A percentile compares a stretch with the other conserved stretches of the same genome.
Evolutionary conservation across 2,888 invertebrate species (phyloP).

Genomic region (Plagiodera versicolora): DNA sequence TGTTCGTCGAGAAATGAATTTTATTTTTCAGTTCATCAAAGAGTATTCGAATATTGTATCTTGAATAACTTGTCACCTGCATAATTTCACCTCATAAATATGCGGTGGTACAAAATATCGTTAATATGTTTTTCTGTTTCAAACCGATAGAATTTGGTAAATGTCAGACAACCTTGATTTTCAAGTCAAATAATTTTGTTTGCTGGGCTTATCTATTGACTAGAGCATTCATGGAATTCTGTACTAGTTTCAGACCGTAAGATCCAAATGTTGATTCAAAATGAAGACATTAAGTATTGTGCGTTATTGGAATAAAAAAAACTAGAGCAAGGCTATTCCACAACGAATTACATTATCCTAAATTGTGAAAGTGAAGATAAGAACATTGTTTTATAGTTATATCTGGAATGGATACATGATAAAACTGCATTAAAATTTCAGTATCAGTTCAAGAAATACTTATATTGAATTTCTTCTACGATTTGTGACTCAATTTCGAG

Average conservation of each 20-base stretch:
- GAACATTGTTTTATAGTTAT: neutral
- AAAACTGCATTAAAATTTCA: too few relatives aligned
- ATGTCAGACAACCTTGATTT: neutral
- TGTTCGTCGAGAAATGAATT: too few relatives aligned
- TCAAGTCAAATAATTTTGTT: neutral
- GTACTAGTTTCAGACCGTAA: neutral
- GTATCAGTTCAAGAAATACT: too few relatives aligned
- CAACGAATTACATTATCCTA: neutral
- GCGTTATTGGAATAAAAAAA: neutral
- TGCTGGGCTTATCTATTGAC: neutral
- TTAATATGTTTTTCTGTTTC: neutral
- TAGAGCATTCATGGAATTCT: neutral
- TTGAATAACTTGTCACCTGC: neutral
- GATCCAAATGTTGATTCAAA: neutral
- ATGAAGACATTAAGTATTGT: neutral
- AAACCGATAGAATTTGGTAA: neutral
- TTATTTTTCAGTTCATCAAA: neutral
- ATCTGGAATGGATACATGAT: too few relatives aligned
- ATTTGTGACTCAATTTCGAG: too few relatives aligned
- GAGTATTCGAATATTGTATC: neutral
- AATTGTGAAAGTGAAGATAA: neutral
- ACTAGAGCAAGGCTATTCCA: neutral
- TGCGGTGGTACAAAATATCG: neutral
- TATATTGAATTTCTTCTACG: too few relatives aligned
- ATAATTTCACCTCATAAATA: neutral